phyloP scores from a whole-genome alignment of 2,113 vertebrate species.

The Nesoenas mayeri region DNA sequence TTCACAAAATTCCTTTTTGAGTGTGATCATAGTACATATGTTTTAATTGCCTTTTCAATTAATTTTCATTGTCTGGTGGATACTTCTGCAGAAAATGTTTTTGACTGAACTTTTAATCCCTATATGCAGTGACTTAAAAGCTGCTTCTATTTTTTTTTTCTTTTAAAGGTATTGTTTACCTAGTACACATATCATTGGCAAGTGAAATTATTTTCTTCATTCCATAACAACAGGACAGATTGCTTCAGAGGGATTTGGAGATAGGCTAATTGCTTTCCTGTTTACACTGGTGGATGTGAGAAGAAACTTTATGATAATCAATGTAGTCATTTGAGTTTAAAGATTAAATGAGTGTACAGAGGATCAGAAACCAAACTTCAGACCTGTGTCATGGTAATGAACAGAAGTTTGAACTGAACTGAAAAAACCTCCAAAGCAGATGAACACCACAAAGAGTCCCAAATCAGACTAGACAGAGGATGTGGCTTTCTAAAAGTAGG shows the following conservation, averaged over 20 bases:
- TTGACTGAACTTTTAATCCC: not conserved
- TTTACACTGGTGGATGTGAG: not conserved
- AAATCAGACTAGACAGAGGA: rapidly evolving
- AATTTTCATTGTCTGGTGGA: not conserved
- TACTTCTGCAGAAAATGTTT: not conserved
- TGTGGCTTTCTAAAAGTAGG: not conserved
- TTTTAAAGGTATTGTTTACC: not conserved
- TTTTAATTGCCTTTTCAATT: not conserved
- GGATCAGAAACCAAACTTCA: not conserved
- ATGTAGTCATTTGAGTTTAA: not conserved
- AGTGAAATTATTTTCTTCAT: not conserved
- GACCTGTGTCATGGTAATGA: not conserved
- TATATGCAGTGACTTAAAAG: not conserved
- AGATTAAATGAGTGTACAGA: not conserved
- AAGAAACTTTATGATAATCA: not conserved
- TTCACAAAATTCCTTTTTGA: not conserved
- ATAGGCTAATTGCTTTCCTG: not conserved
- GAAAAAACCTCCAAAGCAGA: not conserved
- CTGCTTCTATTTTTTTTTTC: not conserved
- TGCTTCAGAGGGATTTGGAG: not conserved
- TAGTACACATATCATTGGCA: not conserved
- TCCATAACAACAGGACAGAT: not conserved
- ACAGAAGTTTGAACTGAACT: not conserved
- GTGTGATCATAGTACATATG: not conserved
- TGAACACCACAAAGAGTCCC: not conserved